phyloP scores from a whole-genome alignment of 2,797 vertebrate species.

The Propithecus perrieri region DNA sequence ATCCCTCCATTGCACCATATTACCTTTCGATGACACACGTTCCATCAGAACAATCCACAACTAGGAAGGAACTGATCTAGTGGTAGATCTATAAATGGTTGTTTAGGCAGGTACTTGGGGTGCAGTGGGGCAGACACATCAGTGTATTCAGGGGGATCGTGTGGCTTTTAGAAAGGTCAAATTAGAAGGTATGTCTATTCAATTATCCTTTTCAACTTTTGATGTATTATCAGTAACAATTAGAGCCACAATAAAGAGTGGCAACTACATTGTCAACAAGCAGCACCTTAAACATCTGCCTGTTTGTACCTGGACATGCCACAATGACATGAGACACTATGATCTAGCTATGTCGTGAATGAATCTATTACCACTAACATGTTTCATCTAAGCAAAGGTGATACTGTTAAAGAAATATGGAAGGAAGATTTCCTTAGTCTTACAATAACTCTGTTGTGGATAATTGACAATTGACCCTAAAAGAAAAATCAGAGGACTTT shows the following conservation, averaged over 20 bases:
- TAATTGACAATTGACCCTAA: slow-evolving; percentile 44
- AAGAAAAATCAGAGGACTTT: slow-evolving; percentile 47
- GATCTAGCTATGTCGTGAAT: neutral
- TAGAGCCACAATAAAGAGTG: neutral
- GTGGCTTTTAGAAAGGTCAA: neutral
- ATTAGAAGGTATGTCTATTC: neutral
- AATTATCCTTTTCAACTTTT: neutral
- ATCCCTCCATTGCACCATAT: neutral
- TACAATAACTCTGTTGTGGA: neutral
- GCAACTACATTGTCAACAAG: neutral
- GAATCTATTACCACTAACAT: neutral
- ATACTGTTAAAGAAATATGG: neutral
- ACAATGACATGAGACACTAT: neutral
- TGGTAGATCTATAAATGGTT: neutral
- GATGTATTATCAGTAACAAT: neutral
- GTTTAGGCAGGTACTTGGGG: neutral
- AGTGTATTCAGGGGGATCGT: neutral
- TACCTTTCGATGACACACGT: neutral
- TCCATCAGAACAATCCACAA: neutral
- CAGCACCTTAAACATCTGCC: neutral
- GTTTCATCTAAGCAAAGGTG: neutral
- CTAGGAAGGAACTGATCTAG: neutral
- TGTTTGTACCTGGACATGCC: neutral
- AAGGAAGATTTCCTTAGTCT: slow-evolving; percentile 6
- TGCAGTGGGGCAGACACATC: neutral